Evolutionary conservation across 2,113 vertebrate genomes (phyloP), one percentile per base, ranked within the genome.

Genomic region (Sceloporus tristichus): DNA sequence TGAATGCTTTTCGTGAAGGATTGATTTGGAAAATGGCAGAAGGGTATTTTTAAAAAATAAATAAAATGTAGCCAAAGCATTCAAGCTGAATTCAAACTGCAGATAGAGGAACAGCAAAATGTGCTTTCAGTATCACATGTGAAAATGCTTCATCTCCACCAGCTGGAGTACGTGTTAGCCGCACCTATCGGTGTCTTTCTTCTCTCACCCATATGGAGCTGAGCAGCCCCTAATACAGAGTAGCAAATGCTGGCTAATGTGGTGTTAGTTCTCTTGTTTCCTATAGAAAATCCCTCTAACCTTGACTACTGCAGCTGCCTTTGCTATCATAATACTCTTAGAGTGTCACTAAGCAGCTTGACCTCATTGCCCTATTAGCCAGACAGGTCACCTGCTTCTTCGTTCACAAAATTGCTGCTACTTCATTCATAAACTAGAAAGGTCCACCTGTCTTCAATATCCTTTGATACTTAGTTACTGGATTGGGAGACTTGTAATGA

Each of bases 361-460:
- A 48, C 19, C 38, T 81, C 84, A 8, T 21, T 0, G 25, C 74
- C 87, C 89, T 87, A 34, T 1, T 70, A 80, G 23, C 21, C 11
- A 53, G 85, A 94, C 87, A 79, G 7, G 27, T 87, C 29, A 85
- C 68, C 6, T 14, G 56, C 53, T 23, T 78, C 54, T 66, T 62
- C 75, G 78, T 88, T 88, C 42, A 84, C 81, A 56, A 84, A 88
- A 77, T 78, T 0, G 6, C 16, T 70, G 21, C 81, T 68, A 29
- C 29, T 90, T 91, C 82, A 68, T 90, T 75, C n/a, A 82, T 89
- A 27, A 91, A 84, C 23, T 84, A 88, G 62, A 85, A 42, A 27
- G 59, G 40, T 21, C 73, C 74, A 88, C 65, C 74, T 88, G 87
- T 84, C 74, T 88, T 78, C 42, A 70, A 1, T 66, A 88, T 68